Evolutionary conservation across 2,113 vertebrate genomes (phyloP), one percentile per base, ranked within the genome.

Genomic region (Marcusenius ussheri): DNA sequence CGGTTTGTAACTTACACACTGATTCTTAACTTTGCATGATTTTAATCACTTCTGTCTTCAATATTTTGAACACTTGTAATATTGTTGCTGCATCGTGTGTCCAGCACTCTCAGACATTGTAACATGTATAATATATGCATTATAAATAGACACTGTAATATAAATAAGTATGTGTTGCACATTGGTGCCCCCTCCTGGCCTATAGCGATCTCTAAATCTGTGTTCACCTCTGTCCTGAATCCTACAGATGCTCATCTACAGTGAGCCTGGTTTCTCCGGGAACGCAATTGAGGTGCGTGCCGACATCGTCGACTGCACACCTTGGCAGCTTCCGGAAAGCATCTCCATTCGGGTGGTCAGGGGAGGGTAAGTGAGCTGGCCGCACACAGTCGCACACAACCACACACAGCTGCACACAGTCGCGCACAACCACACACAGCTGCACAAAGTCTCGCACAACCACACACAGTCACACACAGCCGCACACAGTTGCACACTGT

Each of bases 291-390:
- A 98, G 91, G 93, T 99, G 17, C 96, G 95, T 86, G 89, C 96
- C 0, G 97, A 99, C 0, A 2, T 96, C 9, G 85, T 94, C 0
- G 97, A 99, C 0, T 96, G 97, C 51, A 97, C 97, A 0, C 7
- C 94, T 31, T 99, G 97, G 98, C 93, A 96, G n/a, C 94, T 95
- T 3, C 95, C 96, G 0, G 95, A 95, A 83, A 96, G 95, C 47
- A 96, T 98, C 92, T 99, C 97, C 89, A 91, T 98, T 77, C 93
- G 95, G 50, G 98, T 99, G 83, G 85, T 99, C 83, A 95, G 98
- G 91, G 98, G 98, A 93, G 97, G 98, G 98, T 99, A 94, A 96
- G 98, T 91, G 74, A 46, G 24, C 51, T 42, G 13, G 27, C 31
- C 5, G 0, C 24, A 58, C 19, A 24, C 21, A 58, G 3, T 2